A percentile compares a stretch with the other conserved stretches of the same genome.
phyloP scores from a whole-genome alignment of 2,113 vertebrate species.

The Okapia johnstoni region DNA sequence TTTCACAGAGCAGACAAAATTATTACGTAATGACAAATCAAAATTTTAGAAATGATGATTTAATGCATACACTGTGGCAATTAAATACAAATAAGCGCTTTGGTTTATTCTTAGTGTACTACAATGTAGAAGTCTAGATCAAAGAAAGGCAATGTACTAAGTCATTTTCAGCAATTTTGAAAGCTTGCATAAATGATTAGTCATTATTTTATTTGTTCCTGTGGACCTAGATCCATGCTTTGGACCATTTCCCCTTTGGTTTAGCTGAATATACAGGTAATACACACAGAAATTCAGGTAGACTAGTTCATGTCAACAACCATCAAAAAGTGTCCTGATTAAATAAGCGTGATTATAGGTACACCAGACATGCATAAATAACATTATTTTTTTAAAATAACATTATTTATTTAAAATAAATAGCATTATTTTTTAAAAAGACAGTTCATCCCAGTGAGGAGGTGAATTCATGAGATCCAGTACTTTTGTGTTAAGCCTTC shows the following conservation, averaged over 20 bases:
- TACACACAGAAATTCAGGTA: background rate
- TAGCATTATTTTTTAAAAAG: background rate
- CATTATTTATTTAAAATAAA: background rate
- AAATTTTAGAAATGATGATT: background rate
- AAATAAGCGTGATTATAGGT: background rate
- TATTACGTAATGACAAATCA: background rate
- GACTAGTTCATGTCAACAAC: background rate
- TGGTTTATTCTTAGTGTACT: background rate
- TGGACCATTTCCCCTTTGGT: background rate
- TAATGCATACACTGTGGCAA: background rate
- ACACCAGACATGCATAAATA: background rate
- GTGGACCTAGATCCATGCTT: background rate
- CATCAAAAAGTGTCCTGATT: background rate
- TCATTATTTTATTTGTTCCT: background rate
- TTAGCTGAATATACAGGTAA: background rate
- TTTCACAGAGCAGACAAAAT: background rate
- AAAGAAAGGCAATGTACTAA: fast-evolving
- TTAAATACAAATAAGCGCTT: background rate
- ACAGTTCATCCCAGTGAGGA: background rate
- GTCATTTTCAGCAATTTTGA: background rate
- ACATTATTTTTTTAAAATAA: background rate
- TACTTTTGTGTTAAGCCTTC: background rate
- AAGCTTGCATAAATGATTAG: background rate
- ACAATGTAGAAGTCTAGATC: background rate
- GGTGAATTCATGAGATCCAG: background rate